Evolutionary conservation across 2,113 vertebrate genomes (phyloP), one percentile per base, ranked within the genome.

Genomic region (Tragelaphus strepsiceros): DNA sequence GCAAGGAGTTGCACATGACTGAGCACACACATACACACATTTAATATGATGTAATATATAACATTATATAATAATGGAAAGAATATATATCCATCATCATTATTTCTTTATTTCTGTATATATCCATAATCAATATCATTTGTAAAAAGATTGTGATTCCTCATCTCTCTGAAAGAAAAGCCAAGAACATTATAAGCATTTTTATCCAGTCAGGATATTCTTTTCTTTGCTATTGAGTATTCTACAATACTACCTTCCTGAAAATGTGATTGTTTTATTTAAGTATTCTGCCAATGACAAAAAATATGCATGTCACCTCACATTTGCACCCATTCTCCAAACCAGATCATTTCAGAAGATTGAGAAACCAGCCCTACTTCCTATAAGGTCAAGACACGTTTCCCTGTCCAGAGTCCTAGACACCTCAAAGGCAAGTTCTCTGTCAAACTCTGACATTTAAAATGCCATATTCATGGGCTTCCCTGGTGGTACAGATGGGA

Each of bases 341-440:
- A 39, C 2, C 32, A 35, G 21, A 78, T 51, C 4, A 22, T 30
- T 71, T 46, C 10, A 12, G 19, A 51, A 86, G 35, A 14, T 39
- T 53, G 12, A 58, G 61, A 78, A 91, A n/a, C 22, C n/a, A 49
- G 17, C 28, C 74, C 7, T 0, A 8, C 2, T 26, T 90, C 39
- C n/a, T 53, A 7, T 7, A 26, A 95, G 88, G 64, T 82, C 59
- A 85, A 77, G 71, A 13, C 9, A 9, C 2, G 7, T 51, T 64
- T 62, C 87, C 16, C 35, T 51, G 71, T 30, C 91, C 88, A 89
- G 61, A 59, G 89, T 93, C 62, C 71, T 56, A 78, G 85, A 96
- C 21, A 32, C 32, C 93, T 81, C 39, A 83, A 21, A 49, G 94
- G 91, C 85, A 97, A 93, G 93, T 94, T 62, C 62, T 46, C 86